Evolutionary conservation across 1,140 invertebrate genomes (phyloP).

Genomic region (Parasteatoda tepidariorum): DNA sequence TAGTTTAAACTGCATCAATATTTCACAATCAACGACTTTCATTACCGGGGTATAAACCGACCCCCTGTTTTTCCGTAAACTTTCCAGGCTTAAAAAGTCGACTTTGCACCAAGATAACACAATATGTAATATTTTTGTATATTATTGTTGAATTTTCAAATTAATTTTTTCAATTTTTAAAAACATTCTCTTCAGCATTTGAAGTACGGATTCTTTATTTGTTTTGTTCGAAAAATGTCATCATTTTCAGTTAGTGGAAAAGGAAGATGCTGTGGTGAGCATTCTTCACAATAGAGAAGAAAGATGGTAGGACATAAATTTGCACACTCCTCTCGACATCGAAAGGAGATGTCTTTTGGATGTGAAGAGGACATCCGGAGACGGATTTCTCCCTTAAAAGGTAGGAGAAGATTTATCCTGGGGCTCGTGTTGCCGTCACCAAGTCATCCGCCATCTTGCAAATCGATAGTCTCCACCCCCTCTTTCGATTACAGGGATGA

Average conservation of each 20-base stretch:
- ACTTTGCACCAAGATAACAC: no score
- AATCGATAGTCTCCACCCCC: constrained; percentile 54
- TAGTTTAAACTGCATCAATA: no score
- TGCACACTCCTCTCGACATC: not conserved
- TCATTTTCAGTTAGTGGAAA: not conserved
- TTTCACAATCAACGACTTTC: no score
- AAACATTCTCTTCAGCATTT: no score
- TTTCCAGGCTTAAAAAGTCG: no score
- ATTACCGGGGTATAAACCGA: no score
- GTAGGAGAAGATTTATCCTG: constrained; percentile 30
- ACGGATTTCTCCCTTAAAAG: constrained; percentile 21
- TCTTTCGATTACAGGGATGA: constrained; percentile 52
- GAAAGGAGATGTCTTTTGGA: not conserved
- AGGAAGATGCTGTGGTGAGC: not conserved
- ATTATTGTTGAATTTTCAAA: no score
- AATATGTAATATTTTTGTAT: no score
- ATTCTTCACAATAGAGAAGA: no score
- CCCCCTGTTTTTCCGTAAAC: no score
- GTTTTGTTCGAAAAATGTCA: not conserved
- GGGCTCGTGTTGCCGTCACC: constrained; percentile 35
- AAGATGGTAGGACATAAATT: not conserved
- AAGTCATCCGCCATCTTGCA: constrained; percentile 58
- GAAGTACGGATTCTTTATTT: not conserved
- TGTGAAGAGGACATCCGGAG: not conserved
- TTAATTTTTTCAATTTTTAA: no score